Evolutionary conservation across 2,888 invertebrate genomes (phyloP).

Genomic region (Syrista parreyssii): DNA sequence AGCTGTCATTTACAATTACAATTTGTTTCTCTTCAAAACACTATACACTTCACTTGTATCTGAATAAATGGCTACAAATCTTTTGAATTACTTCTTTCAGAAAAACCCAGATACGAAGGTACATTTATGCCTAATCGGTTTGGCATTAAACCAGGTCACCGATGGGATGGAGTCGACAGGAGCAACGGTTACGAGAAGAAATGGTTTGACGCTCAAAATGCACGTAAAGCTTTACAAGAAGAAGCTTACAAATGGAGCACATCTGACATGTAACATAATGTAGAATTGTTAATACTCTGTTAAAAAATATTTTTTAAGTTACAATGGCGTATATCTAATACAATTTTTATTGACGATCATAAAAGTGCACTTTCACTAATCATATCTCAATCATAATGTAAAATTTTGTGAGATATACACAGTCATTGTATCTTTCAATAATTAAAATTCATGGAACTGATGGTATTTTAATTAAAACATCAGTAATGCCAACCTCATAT

Average conservation of each 20-base stretch:
- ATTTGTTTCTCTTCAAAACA: conserved; percentile 8
- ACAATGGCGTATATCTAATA: neutral
- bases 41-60: conserved; percentile 14
- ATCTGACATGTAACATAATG: conserved; percentile 84
- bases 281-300: neutral
- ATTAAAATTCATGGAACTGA: neutral
- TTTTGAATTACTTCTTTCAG: conserved; percentile 56
- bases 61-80: neutral
- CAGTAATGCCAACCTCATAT: neutral
- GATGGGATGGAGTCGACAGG: conserved; percentile 99
- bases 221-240: conserved; percentile 80
- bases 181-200: conserved; percentile 96
- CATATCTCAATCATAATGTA: neutral
- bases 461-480: neutral
- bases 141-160: conserved; percentile 90
- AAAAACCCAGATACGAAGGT: conserved; percentile 83
- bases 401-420: neutral
- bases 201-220: conserved; percentile 83
- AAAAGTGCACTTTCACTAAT: neutral
- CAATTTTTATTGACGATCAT: neutral
- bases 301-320: neutral
- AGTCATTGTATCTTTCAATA: neutral
- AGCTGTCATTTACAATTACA: neutral
- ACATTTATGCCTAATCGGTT: conserved; percentile 92
- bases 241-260: conserved; percentile 95